Conservation (phyloP, 2,888 invertebrate species). For the Ischnura elegans region DNA sequence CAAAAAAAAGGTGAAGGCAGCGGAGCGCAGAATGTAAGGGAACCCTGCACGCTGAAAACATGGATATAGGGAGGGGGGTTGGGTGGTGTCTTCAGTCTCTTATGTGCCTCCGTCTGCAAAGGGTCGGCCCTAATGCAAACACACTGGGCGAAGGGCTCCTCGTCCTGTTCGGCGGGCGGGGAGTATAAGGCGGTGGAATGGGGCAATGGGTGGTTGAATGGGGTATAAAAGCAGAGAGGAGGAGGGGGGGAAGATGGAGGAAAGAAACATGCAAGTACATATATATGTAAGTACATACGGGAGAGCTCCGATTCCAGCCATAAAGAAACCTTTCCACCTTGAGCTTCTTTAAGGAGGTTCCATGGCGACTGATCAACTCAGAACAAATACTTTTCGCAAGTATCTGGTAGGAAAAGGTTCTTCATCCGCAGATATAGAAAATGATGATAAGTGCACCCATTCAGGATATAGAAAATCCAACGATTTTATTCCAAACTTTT, state of each 20-base stretch:
- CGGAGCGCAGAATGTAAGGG: background rate
- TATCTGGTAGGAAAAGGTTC: too few relatives aligned
- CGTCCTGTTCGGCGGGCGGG: background rate
- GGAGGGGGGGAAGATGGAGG: background rate
- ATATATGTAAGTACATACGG: background rate
- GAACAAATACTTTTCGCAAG: too few relatives aligned
- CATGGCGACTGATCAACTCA: too few relatives aligned
- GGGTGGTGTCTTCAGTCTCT: background rate
- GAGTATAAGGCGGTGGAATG: background rate
- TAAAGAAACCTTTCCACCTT: background rate
- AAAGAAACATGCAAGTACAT: background rate
- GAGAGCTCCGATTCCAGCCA: background rate
- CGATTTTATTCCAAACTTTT: too few relatives aligned
- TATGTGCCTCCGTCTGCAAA: background rate
- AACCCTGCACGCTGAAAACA: constrained; percentile 21
- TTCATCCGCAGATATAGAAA: too few relatives aligned
- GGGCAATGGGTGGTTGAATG: background rate
- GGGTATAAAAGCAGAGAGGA: background rate
- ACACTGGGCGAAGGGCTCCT: background rate
- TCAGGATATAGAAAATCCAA: too few relatives aligned
- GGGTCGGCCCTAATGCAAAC: constrained; percentile 46
- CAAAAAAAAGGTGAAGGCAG: background rate
- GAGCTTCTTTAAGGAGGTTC: background rate
- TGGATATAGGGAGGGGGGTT: background rate
- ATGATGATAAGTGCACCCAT: too few relatives aligned